Evolutionary conservation across 2,888 invertebrate genomes (phyloP), one percentile per base, ranked within the genome.

Genomic region (Machimus atricapillus): DNA sequence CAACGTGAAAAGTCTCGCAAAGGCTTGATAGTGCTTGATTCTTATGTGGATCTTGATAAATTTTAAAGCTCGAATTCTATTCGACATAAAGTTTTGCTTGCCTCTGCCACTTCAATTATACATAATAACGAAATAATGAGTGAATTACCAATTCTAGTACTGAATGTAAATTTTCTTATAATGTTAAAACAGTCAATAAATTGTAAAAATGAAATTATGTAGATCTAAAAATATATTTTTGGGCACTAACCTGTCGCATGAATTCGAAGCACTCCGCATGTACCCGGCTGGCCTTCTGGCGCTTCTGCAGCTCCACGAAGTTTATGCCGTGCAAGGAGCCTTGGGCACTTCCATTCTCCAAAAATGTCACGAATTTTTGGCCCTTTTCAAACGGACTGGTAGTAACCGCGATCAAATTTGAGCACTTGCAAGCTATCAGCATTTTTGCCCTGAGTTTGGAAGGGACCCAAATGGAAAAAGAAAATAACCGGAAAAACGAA

Each of bases 361-460:
- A 34, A 40, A 43, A 37, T 9, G 43, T 9, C 2, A 19, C 40
- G 14, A n/a, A 43, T 74, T 85, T 74, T 9, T 85, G 19, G 74
- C 87, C 83, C 83, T 86, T 87, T 78, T 86, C 74, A 40, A 34
- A 79, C 86, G 87, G 87, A 77, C 58, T 87, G 85, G 89, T 88
- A 82, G 89, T 88, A 85, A 87, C 76, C 46, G 90, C 92, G 89
- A 90, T 89, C 89, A 92, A 90, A 93, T 97, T 97, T 90, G 96
- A 93, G 93, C 97, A 97, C 93, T 96, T 95, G 93, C 97, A 97
- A 91, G 95, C 94, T 89, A 92, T 91, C 90, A 91, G 90, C 91
- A 92, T 92, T 89, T 89, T 90, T 5, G 58, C 12, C 66, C 23
- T 2, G 23, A 4, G 2, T 8, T 27, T 27, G 23, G 23, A 52